phyloP scores from a whole-genome alignment of 2,113 vertebrate genomes.

The Hippocampus guttulatus region DNA sequence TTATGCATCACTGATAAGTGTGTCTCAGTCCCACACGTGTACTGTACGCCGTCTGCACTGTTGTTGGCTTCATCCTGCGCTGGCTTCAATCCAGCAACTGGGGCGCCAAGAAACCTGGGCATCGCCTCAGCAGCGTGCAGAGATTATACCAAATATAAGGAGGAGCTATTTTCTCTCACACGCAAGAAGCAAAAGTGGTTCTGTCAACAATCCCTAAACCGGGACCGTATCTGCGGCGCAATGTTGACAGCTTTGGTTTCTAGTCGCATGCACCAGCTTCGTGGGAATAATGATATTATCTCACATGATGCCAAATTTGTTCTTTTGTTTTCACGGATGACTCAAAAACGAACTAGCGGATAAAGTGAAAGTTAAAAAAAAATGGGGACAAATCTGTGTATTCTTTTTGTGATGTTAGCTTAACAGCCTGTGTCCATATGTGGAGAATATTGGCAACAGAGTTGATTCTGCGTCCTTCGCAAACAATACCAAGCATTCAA shows the following conservation, averaged over 20 bases:
- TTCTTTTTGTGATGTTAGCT: constrained; percentile 35
- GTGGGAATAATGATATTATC: constrained; percentile 53
- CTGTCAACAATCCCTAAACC: constrained; percentile 53
- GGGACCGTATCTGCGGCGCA: constrained; percentile 54
- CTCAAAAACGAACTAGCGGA: constrained; percentile 50
- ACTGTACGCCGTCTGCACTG: constrained; percentile 54
- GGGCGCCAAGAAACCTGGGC: constrained; percentile 52
- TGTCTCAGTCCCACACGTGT: constrained; percentile 16
- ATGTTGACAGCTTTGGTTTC: constrained; percentile 58
- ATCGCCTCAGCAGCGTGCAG: constrained; percentile 53
- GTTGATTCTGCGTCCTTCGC: constrained; percentile 15
- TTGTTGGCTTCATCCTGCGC: constrained; percentile 61
- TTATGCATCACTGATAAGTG: constrained; percentile 22
- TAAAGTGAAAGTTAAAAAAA: constrained; percentile 40
- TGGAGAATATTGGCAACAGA: constrained; percentile 23
- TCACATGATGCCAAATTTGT: constrained; percentile 52
- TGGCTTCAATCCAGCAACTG: constrained; percentile 53
- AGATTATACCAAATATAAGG: constrained; percentile 70
- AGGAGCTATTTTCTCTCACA: constrained; percentile 39
- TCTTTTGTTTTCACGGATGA: constrained; percentile 46
- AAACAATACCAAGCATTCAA: constrained; percentile 37
- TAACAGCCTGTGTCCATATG: constrained; percentile 43
- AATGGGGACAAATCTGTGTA: constrained; percentile 42
- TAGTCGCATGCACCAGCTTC: constrained; percentile 33
- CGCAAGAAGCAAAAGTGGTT: constrained; percentile 55